A percentile compares a stretch with the other conserved stretches of the same genome.
Conservation (phyloP, 2,797 vertebrate genomes). For the Netta rufina region DNA sequence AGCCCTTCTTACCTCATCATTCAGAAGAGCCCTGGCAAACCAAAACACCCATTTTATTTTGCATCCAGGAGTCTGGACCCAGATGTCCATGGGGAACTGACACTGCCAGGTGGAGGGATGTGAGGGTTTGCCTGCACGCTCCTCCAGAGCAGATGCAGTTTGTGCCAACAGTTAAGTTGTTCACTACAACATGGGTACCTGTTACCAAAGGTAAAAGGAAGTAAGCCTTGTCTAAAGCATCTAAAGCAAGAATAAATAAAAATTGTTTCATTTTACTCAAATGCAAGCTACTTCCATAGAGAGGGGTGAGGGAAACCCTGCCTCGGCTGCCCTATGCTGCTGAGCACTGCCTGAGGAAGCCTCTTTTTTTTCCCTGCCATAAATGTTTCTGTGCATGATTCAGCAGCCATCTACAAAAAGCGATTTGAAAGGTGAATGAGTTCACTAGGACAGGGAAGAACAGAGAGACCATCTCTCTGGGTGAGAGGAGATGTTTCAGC, state of each 20-base stretch:
- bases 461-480: not conserved
- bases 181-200: not conserved
- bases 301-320: not conserved
- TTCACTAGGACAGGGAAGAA: not conserved
- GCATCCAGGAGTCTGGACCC: not conserved
- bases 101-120: not conserved
- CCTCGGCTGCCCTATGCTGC: rapidly evolving
- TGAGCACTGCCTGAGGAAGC: not conserved
- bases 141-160: not conserved
- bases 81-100: not conserved
- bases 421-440: not conserved
- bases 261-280: not conserved
- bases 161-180: not conserved
- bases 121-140: not conserved
- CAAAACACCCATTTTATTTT: not conserved
- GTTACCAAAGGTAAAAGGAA: not conserved
- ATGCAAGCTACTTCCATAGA: not conserved
- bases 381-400: not conserved
- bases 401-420: not conserved
- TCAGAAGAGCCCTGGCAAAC: not conserved
- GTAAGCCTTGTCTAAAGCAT: not conserved
- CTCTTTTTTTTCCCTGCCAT: not conserved
- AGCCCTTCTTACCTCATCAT: not conserved
- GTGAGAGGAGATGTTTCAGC: not conserved
- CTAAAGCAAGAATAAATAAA: not conserved